Evolutionary conservation across 2,113 vertebrate species (phyloP), one percentile per base, ranked within the genome.

Genomic region (Pelecanus crispus): DNA sequence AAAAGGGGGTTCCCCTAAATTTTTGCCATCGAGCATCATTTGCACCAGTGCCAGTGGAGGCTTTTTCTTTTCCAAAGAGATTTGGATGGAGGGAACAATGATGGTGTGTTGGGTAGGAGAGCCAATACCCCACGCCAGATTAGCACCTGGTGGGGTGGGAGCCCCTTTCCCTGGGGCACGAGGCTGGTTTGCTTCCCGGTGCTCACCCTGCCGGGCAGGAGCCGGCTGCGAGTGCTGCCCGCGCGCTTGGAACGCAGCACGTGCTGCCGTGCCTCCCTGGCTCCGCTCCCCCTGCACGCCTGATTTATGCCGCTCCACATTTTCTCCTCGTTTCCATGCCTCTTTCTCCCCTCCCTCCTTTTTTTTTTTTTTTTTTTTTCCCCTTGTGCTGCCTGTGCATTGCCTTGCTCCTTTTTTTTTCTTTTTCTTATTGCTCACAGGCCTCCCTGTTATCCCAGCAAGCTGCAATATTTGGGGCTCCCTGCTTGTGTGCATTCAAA

Each of bases 261-360:
- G 95, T 96, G 95, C 94, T 95, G 86, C 92, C 8, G 6, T 34
- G 67, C 91, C 44, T 91, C 65, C 77, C 83, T 6, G 1, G 78
- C 92, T 83, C 74, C 22, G 38, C 74, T 73, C 86, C 95, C 93
- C 80, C 86, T 15, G 44, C 16, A 1, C 2, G 25, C 86, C 88
- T 96, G 80, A 96, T 96, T 94, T 96, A 95, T 94, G 91, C 96
- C 62, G 29, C 73, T 96, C 96, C 81, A 96, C 94, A 94, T 96
- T 96, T 96, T 96, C 95, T 90, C 83, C 92, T 96, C 15, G 58
- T 94, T 93, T 96, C 97, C 91, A 86, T 95, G 94, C 83, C 81
- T 95, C 83, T 95, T 92, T 92, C 47, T 88, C 77, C 56, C 90
- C 86, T 88, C 93, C 63, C 47, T 90, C 55, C 1, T 20, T 34